phyloP scores from a whole-genome alignment of 2,888 invertebrate genomes.

The Andrena praecox region DNA sequence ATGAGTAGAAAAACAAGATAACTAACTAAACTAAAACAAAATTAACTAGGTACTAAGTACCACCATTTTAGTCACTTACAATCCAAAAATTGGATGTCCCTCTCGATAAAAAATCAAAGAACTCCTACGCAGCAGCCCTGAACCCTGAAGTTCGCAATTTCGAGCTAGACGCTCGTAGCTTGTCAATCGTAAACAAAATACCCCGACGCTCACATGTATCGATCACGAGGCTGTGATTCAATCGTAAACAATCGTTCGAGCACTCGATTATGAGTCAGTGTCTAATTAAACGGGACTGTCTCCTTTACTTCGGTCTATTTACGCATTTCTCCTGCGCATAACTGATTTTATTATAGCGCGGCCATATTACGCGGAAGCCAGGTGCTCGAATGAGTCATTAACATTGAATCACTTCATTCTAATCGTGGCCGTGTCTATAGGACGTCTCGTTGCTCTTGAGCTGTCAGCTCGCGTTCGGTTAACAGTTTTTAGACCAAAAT shows the following conservation, averaged over 20 bases:
- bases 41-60: too few relatives aligned
- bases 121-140: too few relatives aligned
- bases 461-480: too few relatives aligned
- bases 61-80: too few relatives aligned
- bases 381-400: not conserved
- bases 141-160: not conserved
- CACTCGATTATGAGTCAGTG: conserved; percentile 36
- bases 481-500: too few relatives aligned
- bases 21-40: too few relatives aligned
- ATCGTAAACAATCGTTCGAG: conserved; percentile 37
- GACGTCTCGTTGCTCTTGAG: too few relatives aligned
- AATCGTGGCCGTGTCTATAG: not conserved
- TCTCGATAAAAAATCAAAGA: too few relatives aligned
- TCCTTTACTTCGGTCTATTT: not conserved
- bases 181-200: conserved; percentile 11
- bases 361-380: not conserved
- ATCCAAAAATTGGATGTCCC: too few relatives aligned
- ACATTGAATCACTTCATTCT: not conserved
- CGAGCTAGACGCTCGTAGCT: not conserved
- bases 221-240: conserved; percentile 36
- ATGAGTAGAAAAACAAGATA: too few relatives aligned
- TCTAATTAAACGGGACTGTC: conserved; percentile 17
- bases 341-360: not conserved
- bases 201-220: not conserved
- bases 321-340: not conserved